Percentiles rank a stretch among this genome's conserved stretches.
Evolutionary conservation across 2,113 vertebrate genomes (phyloP).

Genomic region (Pedetes capensis): DNA sequence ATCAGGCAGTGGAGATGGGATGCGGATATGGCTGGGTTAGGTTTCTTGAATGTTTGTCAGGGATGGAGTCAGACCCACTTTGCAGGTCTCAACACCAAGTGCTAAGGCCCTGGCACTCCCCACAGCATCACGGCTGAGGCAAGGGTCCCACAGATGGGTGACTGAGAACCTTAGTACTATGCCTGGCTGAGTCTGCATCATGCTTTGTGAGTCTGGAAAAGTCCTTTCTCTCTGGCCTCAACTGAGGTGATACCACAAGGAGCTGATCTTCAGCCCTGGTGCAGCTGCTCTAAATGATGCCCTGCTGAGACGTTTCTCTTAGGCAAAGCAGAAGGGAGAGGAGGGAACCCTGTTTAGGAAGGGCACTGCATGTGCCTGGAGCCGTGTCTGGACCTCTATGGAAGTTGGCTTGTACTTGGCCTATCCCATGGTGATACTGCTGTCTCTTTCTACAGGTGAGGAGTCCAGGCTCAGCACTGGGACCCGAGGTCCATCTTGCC

Average conservation of each 20-base stretch:
- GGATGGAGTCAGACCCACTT: conserved; percentile 60
- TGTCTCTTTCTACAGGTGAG: not conserved
- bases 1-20: conserved; percentile 81
- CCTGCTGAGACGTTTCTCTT: not conserved
- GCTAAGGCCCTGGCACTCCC: not conserved
- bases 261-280: not conserved
- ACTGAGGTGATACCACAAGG: not conserved
- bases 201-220: not conserved
- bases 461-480: not conserved
- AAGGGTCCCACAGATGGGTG: not conserved
- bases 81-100: not conserved
- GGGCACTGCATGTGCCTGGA: not conserved
- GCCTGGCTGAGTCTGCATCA: not conserved
- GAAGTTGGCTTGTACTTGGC: not conserved
- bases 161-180: not conserved
- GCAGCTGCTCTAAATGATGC: not conserved
- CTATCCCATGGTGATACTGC: not conserved
- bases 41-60: conserved; percentile 83
- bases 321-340: not conserved
- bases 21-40: conserved; percentile 74
- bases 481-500: not conserved
- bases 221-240: not conserved
- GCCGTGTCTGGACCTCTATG: not conserved
- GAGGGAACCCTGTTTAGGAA: not conserved
- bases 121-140: not conserved